Conservation (phyloP, 2,113 vertebrate genomes). For the Opisthocomus hoazin region DNA sequence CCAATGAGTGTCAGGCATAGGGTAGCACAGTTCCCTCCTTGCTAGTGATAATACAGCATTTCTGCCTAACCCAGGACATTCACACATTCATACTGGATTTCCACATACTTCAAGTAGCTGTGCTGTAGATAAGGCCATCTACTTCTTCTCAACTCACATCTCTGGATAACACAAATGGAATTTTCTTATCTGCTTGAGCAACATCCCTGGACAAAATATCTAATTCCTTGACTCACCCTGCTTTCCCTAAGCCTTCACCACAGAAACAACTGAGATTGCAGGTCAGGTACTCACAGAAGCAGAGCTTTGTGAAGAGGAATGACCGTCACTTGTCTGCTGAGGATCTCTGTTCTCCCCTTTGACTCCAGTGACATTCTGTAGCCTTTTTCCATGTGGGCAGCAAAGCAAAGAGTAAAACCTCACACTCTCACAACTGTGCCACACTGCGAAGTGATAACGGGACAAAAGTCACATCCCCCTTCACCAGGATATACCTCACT, state of each 20-base stretch:
- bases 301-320: neutral
- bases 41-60: neutral
- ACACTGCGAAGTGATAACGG: no score
- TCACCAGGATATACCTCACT: neutral
- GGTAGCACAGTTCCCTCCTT: neutral
- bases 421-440: neutral
- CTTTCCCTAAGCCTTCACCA: neutral
- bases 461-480: rapidly evolving
- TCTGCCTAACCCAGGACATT: neutral
- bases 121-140: neutral
- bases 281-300: neutral
- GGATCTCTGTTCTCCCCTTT: neutral
- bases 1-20: neutral
- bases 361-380: neutral
- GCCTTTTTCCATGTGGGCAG: rapidly evolving
- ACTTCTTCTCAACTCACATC: neutral
- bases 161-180: neutral
- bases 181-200: neutral
- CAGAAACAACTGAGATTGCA: neutral
- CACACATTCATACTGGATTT: neutral
- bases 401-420: neutral
- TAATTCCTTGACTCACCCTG: neutral
- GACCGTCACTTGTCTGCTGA: neutral
- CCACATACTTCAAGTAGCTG: neutral
- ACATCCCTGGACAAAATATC: neutral